Percentiles rank a stretch among this genome's conserved stretches.
phyloP scores from a whole-genome alignment of 2,888 invertebrate genomes.

The Brachynemurus nebulosus region DNA sequence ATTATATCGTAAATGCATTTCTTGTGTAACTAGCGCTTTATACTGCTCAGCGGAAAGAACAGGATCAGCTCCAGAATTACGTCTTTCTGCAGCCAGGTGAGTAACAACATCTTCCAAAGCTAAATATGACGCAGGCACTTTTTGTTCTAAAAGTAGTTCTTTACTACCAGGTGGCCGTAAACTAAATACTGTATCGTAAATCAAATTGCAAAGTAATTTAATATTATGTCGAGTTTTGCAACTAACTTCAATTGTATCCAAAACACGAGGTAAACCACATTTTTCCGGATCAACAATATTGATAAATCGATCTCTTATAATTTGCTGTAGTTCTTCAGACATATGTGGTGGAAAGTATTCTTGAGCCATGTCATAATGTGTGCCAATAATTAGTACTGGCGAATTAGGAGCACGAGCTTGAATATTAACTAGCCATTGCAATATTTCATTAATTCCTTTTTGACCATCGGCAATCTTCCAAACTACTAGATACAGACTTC shows the following conservation, averaged over 20 bases:
- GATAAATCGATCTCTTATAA: slow-evolving; percentile 77
- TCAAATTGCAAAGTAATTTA: slow-evolving; percentile 73
- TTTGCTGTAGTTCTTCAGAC: slow-evolving; percentile 74
- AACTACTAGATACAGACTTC: slow-evolving; percentile 87
- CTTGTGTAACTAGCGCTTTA: slow-evolving; percentile 40
- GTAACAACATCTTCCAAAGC: slow-evolving; percentile 87
- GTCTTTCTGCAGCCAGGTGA: slow-evolving; percentile 62
- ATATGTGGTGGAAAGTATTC: slow-evolving; percentile 35
- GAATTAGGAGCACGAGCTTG: slow-evolving; percentile 91
- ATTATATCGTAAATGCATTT: slow-evolving; percentile 53
- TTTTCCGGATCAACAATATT: slow-evolving; percentile 93
- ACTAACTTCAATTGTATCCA: slow-evolving; percentile 86
- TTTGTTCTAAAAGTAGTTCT: slow-evolving; percentile 79
- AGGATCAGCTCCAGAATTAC: slow-evolving; percentile 56
- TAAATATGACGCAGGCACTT: slow-evolving; percentile 90
- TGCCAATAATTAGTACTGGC: slow-evolving; percentile 91
- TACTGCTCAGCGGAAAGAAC: slow-evolving; percentile 75
- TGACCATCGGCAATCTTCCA: slow-evolving; percentile 92
- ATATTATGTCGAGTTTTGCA: slow-evolving; percentile 83
- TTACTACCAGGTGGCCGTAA: slow-evolving; percentile 86
- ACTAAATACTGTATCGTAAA: slow-evolving; percentile 88
- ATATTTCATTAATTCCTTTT: slow-evolving; percentile 75
- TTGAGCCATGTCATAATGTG: slow-evolving; percentile 81
- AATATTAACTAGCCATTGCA: slow-evolving; percentile 93
- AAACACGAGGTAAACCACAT: slow-evolving; percentile 81